Evolutionary conservation across 2,797 vertebrate species (phyloP).

Genomic region (Poeciliopsis gracilis): DNA sequence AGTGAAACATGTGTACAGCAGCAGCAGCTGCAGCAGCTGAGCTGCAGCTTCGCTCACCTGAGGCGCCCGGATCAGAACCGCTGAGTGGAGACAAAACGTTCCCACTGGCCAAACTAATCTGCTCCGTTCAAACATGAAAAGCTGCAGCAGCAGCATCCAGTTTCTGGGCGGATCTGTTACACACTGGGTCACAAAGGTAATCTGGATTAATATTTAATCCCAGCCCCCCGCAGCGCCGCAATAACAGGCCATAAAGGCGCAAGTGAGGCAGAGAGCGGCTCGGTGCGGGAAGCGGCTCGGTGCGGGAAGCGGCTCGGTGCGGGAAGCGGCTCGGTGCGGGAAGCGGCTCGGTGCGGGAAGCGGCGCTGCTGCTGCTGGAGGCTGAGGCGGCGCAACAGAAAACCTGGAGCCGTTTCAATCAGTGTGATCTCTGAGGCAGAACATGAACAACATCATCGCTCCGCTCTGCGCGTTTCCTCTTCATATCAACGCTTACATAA

Average conservation of each 20-base stretch:
- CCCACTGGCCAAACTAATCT: conserved; percentile 27
- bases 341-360: conserved; percentile 68
- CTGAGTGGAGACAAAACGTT: conserved; percentile 50
- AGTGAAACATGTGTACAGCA: conserved; percentile 10
- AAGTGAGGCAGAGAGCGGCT: conserved; percentile 66
- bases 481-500: not conserved
- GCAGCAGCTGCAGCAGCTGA: too few relatives aligned
- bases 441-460: conserved; percentile 72
- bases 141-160: not conserved
- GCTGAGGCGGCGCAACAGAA: conserved; percentile 65
- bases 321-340: conserved; percentile 61
- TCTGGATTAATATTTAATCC: conserved; percentile 61
- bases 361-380: conserved; percentile 70
- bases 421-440: conserved; percentile 68
- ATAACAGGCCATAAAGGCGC: conserved; percentile 53
- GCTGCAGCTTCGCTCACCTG: not conserved
- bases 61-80: not conserved
- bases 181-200: conserved; percentile 41
- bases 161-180: conserved; percentile 42
- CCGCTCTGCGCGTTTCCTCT: conserved; percentile 2
- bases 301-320: conserved; percentile 69
- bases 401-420: conserved; percentile 69
- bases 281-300: conserved; percentile 63
- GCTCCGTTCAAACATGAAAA: conserved; percentile 16
- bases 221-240: conserved; percentile 14